Evolutionary conservation across 1,140 invertebrate species (phyloP).

Genomic region (Caenorhabditis remanei): DNA sequence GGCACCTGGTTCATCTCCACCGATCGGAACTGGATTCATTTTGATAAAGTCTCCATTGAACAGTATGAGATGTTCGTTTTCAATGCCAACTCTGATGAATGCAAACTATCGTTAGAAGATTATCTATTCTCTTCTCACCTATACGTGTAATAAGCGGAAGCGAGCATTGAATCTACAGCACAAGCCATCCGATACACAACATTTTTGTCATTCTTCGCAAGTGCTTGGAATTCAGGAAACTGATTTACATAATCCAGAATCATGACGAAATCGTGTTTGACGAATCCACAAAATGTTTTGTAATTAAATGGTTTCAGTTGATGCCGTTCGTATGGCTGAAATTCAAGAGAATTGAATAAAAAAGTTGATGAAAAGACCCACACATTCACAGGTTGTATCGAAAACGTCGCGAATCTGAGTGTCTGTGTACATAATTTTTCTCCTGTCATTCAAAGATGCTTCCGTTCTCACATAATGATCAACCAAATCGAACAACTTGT

Average conservation of each 20-base stretch:
- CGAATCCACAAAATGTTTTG: slow-evolving; percentile 58
- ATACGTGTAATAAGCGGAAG: slow-evolving; percentile 53
- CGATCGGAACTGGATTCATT: slow-evolving; percentile 55
- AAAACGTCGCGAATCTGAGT: slow-evolving; percentile 62
- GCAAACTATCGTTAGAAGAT: background rate
- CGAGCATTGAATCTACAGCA: slow-evolving; percentile 59
- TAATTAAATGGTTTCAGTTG: slow-evolving; percentile 61
- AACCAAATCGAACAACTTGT: slow-evolving; percentile 3
- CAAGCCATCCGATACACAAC: slow-evolving; percentile 52
- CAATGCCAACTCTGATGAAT: slow-evolving; percentile 23
- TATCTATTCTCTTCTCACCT: slow-evolving; percentile 5
- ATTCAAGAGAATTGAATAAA: background rate
- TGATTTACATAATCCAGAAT: slow-evolving; percentile 60
- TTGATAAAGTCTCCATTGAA: slow-evolving; percentile 59
- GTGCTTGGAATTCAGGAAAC: slow-evolving; percentile 59
- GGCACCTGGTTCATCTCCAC: slow-evolving; percentile 36
- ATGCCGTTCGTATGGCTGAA: slow-evolving; percentile 64
- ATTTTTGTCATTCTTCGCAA: slow-evolving; percentile 55
- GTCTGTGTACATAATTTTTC: slow-evolving; percentile 65
- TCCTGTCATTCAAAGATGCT: slow-evolving; percentile 62
- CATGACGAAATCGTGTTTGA: slow-evolving; percentile 65
- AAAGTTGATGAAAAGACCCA: background rate
- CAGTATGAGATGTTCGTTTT: slow-evolving; percentile 49
- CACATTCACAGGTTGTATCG: slow-evolving; percentile 61
- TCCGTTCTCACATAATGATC: slow-evolving; percentile 59